Base-by-base conservation (phyloP, 2,888 invertebrate genomes). In the Aphidius colemani region DNA sequence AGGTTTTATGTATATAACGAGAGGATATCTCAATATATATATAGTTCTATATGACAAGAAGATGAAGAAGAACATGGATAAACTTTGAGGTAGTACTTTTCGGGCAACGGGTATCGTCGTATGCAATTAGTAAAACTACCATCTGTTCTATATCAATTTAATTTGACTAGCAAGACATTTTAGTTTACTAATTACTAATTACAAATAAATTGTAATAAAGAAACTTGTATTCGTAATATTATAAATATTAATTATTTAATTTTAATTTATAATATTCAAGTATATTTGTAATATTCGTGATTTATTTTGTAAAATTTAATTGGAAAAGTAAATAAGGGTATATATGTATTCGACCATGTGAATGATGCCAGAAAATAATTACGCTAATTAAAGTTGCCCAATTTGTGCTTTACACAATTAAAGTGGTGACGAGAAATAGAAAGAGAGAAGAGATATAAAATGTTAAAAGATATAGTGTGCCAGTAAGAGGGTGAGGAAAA, bases 331-430 rank as follows among this genome's bases (percentile, higher is more conserved):
- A 58, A 59, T 51, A 41, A 1, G 7, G 40, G 3, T 18, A 30
- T 30, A 30, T 30, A 40, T 46, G 18, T 57, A 40, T 46, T 11
- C 11, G 57, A 39, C 46, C 45, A 45, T 45, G 46, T 30, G 30
- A 13, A 39, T 46, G 30, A 61, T 46, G 53, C n/a, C 63, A 57
- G 55, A 65, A 73, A 75, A 79, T 80, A 80, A 80, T 80, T 75
- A 76, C 75, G 77, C 78, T 80, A 80, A 80, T 80, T 79, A 78
- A 78, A 78, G 75, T 75, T 77, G 78, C 77, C 79, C 79, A 80
- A 79, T 79, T 75, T 71, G 70, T 75, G 77, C 78, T 76, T 75
- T 72, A 72, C 72, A 73, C 74, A 73, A 74, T 74, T 73, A 74
- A 73, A 72, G 71, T 71, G 76, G 72, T 69, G 64, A 53, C 58